Evolutionary conservation across 2,888 invertebrate species (phyloP).

Genomic region (Dicyrtoma fusca): DNA sequence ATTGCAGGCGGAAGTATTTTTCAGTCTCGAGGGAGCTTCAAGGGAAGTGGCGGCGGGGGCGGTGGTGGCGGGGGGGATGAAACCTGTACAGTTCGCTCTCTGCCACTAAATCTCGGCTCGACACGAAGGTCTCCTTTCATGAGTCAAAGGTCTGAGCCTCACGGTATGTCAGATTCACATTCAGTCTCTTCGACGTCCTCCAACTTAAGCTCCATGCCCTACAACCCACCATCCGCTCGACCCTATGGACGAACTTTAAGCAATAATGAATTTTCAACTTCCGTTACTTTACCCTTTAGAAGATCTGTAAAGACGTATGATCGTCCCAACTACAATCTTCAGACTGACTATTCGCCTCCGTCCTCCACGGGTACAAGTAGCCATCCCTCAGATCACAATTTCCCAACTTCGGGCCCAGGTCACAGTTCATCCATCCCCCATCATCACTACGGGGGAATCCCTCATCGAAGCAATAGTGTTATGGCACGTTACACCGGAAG

Average conservation of each 20-base stretch:
- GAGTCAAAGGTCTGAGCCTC: slow-evolving; percentile 41
- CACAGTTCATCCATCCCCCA: background rate
- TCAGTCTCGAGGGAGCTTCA: slow-evolving; percentile 21
- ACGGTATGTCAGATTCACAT: slow-evolving; percentile 16
- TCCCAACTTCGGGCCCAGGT: background rate
- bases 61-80: slow-evolving; percentile 37
- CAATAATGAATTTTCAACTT: slow-evolving; percentile 42
- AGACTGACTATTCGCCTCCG: slow-evolving; percentile 28
- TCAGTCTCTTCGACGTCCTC: background rate
- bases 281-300: slow-evolving; percentile 45
- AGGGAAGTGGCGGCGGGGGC: background rate
- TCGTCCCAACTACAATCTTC: slow-evolving; percentile 10
- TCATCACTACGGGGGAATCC: background rate
- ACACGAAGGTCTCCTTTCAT: slow-evolving; percentile 42
- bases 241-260: slow-evolving; percentile 48
- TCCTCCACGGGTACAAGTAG: background rate
- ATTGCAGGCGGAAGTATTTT: slow-evolving; percentile 28
- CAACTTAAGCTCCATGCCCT: background rate
- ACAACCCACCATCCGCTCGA: slow-evolving; percentile 33
- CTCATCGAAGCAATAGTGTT: slow-evolving; percentile 30
- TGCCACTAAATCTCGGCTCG: slow-evolving; percentile 39
- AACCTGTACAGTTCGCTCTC: slow-evolving; percentile 47
- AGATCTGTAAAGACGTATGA: slow-evolving; percentile 50
- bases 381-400: background rate
- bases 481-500: slow-evolving; percentile 9